Evolutionary conservation across 2,797 vertebrate genomes (phyloP).

Genomic region (Danio choprae): DNA sequence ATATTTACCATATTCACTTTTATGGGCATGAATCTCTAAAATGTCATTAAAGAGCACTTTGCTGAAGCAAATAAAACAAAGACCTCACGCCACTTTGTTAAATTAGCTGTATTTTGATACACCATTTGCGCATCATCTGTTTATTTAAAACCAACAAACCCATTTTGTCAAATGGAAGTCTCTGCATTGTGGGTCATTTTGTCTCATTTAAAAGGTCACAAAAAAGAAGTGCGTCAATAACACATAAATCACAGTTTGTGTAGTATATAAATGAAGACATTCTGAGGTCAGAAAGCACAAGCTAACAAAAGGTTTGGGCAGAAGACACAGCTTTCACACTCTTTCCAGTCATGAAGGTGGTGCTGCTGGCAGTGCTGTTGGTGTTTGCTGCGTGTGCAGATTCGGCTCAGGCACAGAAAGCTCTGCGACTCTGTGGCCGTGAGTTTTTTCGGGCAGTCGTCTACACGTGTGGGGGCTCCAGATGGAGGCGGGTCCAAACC

Average conservation of each 20-base stretch:
- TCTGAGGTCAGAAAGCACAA: neutral
- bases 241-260: neutral
- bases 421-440: constrained; percentile 75
- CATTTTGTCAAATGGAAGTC: constrained; percentile 14
- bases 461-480: constrained; percentile 79
- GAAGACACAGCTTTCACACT: neutral
- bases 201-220: constrained; percentile 40
- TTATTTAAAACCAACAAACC: constrained; percentile 27
- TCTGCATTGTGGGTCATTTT: constrained; percentile 25
- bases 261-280: constrained; percentile 47
- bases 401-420: constrained; percentile 55
- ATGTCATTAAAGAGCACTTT: constrained; percentile 54
- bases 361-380: constrained; percentile 63
- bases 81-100: constrained; percentile 29
- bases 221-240: constrained; percentile 41
- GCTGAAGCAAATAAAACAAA: constrained; percentile 41
- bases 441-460: constrained; percentile 75
- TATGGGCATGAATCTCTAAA: constrained; percentile 35
- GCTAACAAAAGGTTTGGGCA: neutral
- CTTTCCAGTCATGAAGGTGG: constrained; percentile 67
- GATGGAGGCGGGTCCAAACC: constrained; percentile 73
- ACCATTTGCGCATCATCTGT: neutral
- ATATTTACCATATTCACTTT: neutral
- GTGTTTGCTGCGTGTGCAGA: constrained; percentile 60
- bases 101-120: constrained; percentile 46